Percentiles rank a stretch among this genome's conserved stretches.
phyloP scores from a whole-genome alignment of 2,888 invertebrate genomes.

The Pandemis corylana region DNA sequence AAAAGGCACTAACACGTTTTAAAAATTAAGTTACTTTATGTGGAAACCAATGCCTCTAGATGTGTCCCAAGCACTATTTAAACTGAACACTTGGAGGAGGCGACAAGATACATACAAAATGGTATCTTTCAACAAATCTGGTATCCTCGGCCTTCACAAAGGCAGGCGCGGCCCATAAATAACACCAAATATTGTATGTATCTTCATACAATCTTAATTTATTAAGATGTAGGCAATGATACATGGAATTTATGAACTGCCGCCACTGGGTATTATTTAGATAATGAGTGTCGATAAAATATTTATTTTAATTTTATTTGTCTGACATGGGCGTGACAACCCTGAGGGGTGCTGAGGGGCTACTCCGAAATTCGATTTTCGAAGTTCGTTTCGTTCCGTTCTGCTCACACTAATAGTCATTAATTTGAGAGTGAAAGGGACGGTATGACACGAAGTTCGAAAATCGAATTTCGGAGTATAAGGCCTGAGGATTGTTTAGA shows the following conservation, averaged over 20 bases:
- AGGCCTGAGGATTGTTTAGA: not conserved
- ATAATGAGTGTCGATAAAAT: slow-evolving; percentile 68
- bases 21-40: no score
- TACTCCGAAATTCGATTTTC: no score
- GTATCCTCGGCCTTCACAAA: slow-evolving; percentile 69
- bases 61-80: no score
- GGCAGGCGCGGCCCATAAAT: slow-evolving; percentile 67
- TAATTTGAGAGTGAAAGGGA: no score
- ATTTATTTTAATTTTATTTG: slow-evolving; percentile 43
- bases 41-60: no score
- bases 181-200: slow-evolving; percentile 71
- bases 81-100: not conserved
- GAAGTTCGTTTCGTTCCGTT: no score
- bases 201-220: slow-evolving; percentile 72
- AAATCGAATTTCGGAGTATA: no score
- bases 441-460: no score
- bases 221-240: slow-evolving; percentile 75
- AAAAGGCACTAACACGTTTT: no score
- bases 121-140: slow-evolving; percentile 70
- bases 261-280: slow-evolving; percentile 62
- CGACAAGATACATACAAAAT: slow-evolving; percentile 62
- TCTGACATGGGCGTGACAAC: slow-evolving; percentile 17
- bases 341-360: not conserved
- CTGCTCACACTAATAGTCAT: no score
- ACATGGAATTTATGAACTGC: slow-evolving; percentile 71